Evolutionary conservation across 1,140 invertebrate genomes (phyloP), one percentile per base, ranked within the genome.

Genomic region (Berghia stephanieae): DNA sequence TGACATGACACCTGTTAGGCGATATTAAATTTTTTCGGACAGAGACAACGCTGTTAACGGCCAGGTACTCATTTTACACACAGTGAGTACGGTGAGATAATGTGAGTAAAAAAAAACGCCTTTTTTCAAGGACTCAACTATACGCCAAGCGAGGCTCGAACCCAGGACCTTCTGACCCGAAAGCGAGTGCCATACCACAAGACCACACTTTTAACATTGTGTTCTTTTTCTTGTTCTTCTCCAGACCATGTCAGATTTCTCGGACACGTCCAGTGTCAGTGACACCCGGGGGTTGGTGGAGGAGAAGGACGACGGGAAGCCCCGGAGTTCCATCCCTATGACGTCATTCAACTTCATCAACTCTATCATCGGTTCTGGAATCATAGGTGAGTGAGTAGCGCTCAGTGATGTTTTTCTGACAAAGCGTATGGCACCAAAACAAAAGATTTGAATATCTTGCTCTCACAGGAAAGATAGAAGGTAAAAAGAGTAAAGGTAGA

Each of bases 311-410:
- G 82, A 87, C 36, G 82, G 82, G 24, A 80, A 82, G 42, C 76
- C 77, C 18, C 78, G 80, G 67, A 90, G 88, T 57, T 94, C 92
- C 79, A 90, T 96, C 69, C 92, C 93, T n/a, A 92, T 94, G 90
- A 94, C 95, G 76, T 94, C 94, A 89, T 96, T 96, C 90, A 96
- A 96, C 91, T 96, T 95, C 89, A 95, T 96, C 86, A 96, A 96
- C 90, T 96, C 95, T n/a, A 96, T 96, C 83, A 94, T 96, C 78
- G 95, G 95, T 66, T 95, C 94, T 84, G 95, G 95, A 76, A 94
- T 96, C 69, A 96, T 96, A 85, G 95, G 95, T 94, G 88, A 91
- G 91, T 74, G 13, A n/a, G 42, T 31, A n/a, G 16, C 1, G 16
- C 18, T 42, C 24, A 27, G 24, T 34, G 46, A 18, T 18, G 34